Evolutionary conservation across 1,140 invertebrate species (phyloP), one percentile per base, ranked within the genome.

Genomic region (Trachymyrmex cornetzi): DNA sequence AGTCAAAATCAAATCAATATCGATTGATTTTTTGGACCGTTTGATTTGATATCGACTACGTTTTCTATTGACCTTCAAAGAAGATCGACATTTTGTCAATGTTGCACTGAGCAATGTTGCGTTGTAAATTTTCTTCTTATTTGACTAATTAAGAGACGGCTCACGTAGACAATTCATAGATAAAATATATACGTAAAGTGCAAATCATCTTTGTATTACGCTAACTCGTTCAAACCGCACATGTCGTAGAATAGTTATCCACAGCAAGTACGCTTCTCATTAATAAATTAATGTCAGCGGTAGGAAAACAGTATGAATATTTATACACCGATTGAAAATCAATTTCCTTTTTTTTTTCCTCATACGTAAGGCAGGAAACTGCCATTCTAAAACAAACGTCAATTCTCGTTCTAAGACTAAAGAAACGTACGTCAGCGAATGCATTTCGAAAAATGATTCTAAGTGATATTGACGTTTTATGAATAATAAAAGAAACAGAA

Each of bases 301-400:
- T 30, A 48, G 19, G 22, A 72, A 59, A 44, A 44, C 44, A 61
- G 12, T 66, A 22, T 9, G 24, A 48, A 82, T 69, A 69, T 82
- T 30, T 71, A 71, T 48, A 30, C 22, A 3, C 24, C 7, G 80
- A 84, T 74, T 61, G 14, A 34, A 74, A 74, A 84, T 61, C 38
- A 61, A 84, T 74, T 74, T 6, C 44, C 14, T 59, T 74, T 72
- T 59, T 44, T 34, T 57, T 72, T 48, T 48, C 27, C 9, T 24
- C 19, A 2, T 57, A 22, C 38, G 16, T 55, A 27, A 61, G 22
- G 3, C 22, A 44, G 5, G 30, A 80, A 38, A 71, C 50, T 44
- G 66, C 66, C 66, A 2, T 81, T 69, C 24, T 69, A 55, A 57
- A 69, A 57, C 16, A 44, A 14, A 9, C 19, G 61, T 19, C 57